These are phyloP conservation scores for Diplosoma virens DNA, from an alignment of 23 tunicate genomes.

Conservation along the genomic window DNA sequence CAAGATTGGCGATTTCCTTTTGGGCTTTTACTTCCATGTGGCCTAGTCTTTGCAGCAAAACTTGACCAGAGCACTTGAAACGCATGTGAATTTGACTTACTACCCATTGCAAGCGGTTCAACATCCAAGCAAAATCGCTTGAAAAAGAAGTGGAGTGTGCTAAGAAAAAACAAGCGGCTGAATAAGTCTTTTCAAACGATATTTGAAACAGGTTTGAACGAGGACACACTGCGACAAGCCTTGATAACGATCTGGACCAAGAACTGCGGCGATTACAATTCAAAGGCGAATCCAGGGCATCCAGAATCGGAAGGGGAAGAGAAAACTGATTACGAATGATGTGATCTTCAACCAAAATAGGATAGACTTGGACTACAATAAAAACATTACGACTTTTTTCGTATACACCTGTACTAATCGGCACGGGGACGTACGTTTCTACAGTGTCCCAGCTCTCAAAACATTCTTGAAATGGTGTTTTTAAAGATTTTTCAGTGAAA, in stretches of 20 bases:
- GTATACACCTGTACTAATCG: not conserved
- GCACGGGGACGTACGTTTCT: slow-evolving; percentile 11
- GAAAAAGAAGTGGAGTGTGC: slow-evolving; percentile 30
- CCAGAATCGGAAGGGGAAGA: slow-evolving; percentile 48
- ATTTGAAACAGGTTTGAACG: slow-evolving; percentile 27
- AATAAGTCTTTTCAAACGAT: slow-evolving; percentile 46
- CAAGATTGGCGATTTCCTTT: not conserved
- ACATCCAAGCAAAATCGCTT: slow-evolving; percentile 43
- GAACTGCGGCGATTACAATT: not conserved
- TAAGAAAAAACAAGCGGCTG: slow-evolving; percentile 31
- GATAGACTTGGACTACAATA: slow-evolving; percentile 54
- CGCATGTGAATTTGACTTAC: slow-evolving; percentile 20
- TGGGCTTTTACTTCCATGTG: not conserved
- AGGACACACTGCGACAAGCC: slow-evolving; percentile 31
- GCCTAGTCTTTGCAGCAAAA: slow-evolving; percentile 2
- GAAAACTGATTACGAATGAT: slow-evolving; percentile 26
- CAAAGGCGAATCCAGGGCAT: slow-evolving; percentile 48
- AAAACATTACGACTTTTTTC: slow-evolving; percentile 6
- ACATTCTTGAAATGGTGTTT: slow-evolving; percentile 22
- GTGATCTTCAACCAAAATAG: slow-evolving; percentile 16
- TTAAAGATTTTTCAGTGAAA: too few relatives aligned
- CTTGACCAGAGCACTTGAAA: slow-evolving; percentile 32
- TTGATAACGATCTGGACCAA: slow-evolving; percentile 2
- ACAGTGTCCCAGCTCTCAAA: slow-evolving; percentile 31
- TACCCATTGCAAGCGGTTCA: slow-evolving; percentile 9